Evolutionary conservation across 2,797 vertebrate genomes (phyloP), one percentile per base, ranked within the genome.

Genomic region (Rallus crepitans): DNA sequence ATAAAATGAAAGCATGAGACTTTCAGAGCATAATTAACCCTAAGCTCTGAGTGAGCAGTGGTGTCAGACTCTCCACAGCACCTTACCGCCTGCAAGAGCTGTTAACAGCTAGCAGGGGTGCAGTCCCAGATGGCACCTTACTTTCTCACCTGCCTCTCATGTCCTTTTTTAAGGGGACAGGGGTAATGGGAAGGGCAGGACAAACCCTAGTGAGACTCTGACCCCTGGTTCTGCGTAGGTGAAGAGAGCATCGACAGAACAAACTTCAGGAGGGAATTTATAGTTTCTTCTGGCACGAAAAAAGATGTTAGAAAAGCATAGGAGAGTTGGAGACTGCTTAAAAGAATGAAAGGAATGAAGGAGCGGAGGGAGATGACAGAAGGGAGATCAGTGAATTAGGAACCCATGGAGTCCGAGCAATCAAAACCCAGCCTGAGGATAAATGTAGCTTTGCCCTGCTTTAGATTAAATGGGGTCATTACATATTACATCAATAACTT

Each of bases 401-500:
- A 89, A 35, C 16, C 12, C 31, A 15, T 0, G 0, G 33, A 50
- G 42, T 64, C 48, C 0, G 0, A 82, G 70, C 21, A 88, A 86
- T 86, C 39, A 88, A 94, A 93, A 87, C 8, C 13, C 45, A 84
- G 72, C 55, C 82, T 66, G 39, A 73, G 35, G 73, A 48, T 30
- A 75, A 92, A 86, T 25, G n/a, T 33, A 76, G 40, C 20, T 57
- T 37, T 76, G 59, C 25, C 31, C 9, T 1, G 2, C 55, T 90
- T 84, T 52, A 70, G 31, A 91, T 89, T 77, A 91, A 95, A 92
- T 31, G 31, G 53, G 56, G 33, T 77, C 73, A 79, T 90, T 84
- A 40, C 5, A 57, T 42, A 50, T 52, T 39, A 64, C 65, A 83
- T 65, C 84, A 89, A 50, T 70, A 48, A 55, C 53, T 76, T 47